Evolutionary conservation across 30 jellyfish, hydroid and myxozoan genomes (phyloP).

Genomic region (Cassiopea andromeda): DNA sequence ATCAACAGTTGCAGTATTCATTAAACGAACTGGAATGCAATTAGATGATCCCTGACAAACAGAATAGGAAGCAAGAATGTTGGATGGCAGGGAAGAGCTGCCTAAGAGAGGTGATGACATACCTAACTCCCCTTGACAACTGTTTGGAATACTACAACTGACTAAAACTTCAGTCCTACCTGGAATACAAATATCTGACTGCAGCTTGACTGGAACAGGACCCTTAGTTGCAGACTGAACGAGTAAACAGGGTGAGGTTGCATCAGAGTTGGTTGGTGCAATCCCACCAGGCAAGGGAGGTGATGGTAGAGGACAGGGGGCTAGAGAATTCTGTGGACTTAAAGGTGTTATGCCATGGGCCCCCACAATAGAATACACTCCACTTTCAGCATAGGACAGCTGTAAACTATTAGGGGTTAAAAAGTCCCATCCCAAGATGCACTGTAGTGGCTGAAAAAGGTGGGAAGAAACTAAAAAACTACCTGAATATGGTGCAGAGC

Average conservation of each 20-base stretch:
- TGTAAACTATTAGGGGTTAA: conserved; percentile 33
- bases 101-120: conserved; percentile 26
- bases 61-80: conserved; percentile 31
- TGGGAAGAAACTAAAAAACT: conserved; percentile 4
- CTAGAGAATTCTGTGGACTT: not conserved
- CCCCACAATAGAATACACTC: conserved; percentile 1
- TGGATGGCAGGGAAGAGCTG: conserved; percentile 16
- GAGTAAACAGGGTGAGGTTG: conserved; percentile 9
- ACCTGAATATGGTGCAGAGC: conserved; percentile 14
- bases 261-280: not conserved
- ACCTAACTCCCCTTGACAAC: conserved; percentile 49
- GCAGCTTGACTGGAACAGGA: conserved; percentile 22
- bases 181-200: conserved; percentile 13
- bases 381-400: not conserved
- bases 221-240: conserved; percentile 28
- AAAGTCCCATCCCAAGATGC: conserved; percentile 56
- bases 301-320: not conserved
- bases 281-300: conserved; percentile 8
- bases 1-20: conserved; percentile 45
- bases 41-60: conserved; percentile 30
- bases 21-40: conserved; percentile 20
- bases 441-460: conserved; percentile 32
- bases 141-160: not conserved
- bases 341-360: not conserved
- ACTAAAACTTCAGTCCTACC: conserved; percentile 43